These are phyloP conservation scores for Lichenostomus cassidix DNA, from an alignment of 2,113 vertebrate genomes.

Conservation along the genomic window DNA sequence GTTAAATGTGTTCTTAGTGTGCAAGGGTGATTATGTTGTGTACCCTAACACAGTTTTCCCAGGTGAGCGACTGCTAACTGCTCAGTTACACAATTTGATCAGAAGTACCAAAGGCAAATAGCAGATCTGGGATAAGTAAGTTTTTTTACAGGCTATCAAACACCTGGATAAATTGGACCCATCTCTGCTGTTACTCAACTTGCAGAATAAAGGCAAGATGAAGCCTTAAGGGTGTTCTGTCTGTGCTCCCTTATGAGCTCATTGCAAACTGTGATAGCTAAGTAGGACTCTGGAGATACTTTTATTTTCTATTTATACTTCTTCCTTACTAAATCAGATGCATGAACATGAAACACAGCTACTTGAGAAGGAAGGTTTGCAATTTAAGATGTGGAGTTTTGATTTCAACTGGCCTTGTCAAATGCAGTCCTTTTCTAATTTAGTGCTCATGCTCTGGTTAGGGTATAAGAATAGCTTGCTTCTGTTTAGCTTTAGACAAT, in stretches of 20 bases:
- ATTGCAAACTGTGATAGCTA: neutral
- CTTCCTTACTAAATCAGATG: neutral
- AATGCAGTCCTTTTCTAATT: neutral
- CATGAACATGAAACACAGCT: neutral
- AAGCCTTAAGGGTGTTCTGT: neutral
- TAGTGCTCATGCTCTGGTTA: neutral
- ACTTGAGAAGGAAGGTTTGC: neutral
- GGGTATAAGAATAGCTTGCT: neutral
- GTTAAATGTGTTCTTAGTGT: neutral
- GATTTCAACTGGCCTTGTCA: neutral
- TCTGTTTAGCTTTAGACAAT: neutral
- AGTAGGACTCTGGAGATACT: neutral
- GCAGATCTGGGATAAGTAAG: neutral
- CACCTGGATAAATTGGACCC: neutral
- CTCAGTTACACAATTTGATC: neutral
- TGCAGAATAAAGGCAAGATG: neutral
- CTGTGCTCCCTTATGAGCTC: neutral
- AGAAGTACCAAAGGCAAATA: neutral
- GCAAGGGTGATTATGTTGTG: neutral
- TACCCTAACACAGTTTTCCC: neutral
- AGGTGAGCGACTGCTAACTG: neutral
- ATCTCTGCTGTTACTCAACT: neutral
- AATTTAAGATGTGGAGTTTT: neutral
- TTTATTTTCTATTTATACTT: neutral
- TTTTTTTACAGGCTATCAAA: neutral